Percentiles rank a stretch among this genome's conserved stretches.
phyloP scores from a whole-genome alignment of 1,140 invertebrate species.

The Lepidurus couesii region DNA sequence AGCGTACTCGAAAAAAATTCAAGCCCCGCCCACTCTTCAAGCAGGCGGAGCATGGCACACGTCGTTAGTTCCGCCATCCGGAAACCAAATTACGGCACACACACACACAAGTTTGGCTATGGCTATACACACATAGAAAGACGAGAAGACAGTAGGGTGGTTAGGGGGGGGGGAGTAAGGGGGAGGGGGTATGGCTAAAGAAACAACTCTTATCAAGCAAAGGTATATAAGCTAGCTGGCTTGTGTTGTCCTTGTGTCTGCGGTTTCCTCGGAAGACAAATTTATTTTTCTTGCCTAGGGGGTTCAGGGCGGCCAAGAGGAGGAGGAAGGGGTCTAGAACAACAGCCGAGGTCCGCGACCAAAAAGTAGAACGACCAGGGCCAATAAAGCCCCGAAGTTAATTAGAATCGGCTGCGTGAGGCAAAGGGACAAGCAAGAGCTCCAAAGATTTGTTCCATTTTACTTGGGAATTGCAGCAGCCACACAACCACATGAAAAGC shows the following conservation, averaged over 20 bases:
- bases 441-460: not conserved
- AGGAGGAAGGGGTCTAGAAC: not conserved
- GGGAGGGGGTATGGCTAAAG: not conserved
- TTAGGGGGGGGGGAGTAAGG: not conserved
- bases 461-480: not conserved
- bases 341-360: not conserved
- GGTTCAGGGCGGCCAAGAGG: not conserved
- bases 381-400: conserved; percentile 12
- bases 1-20: too few relatives aligned
- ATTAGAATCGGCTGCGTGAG: conserved; percentile 9
- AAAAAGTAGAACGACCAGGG: not conserved
- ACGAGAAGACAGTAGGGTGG: not conserved
- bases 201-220: conserved; percentile 11
- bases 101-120: not conserved
- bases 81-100: conserved; percentile 12
- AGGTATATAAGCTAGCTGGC: not conserved
- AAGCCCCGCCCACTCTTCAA: conserved; percentile 13
- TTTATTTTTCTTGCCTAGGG: not conserved
- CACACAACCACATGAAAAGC: not conserved
- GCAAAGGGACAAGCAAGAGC: not conserved
- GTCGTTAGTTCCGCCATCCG: conserved; percentile 17
- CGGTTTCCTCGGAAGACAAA: not conserved
- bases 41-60: not conserved
- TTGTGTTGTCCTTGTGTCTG: not conserved
- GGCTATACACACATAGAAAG: not conserved